phyloP scores from a whole-genome alignment of 2,797 vertebrate genomes.

The Atherinosoma microstoma region DNA sequence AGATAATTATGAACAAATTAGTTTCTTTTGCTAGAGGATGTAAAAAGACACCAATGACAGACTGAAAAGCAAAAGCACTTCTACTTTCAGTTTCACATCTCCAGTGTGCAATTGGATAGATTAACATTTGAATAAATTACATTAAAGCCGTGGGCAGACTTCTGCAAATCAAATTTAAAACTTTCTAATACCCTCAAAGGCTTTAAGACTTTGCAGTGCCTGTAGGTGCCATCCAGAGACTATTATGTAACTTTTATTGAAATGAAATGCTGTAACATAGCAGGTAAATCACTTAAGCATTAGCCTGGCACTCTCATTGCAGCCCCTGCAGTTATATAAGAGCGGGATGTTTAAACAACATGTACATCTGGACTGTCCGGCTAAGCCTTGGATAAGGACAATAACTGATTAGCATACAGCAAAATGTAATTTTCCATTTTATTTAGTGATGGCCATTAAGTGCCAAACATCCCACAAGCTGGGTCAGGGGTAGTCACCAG shows the following conservation, averaged over 20 bases:
- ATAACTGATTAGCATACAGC: constrained; percentile 22
- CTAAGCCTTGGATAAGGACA: constrained; percentile 19
- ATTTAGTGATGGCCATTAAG: constrained; percentile 48
- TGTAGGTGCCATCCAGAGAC: constrained; percentile 13
- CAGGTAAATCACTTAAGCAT: constrained; percentile 37
- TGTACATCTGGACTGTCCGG: constrained; percentile 32
- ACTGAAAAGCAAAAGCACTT: neutral
- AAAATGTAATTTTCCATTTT: constrained; percentile 30
- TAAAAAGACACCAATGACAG: neutral
- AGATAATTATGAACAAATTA: neutral
- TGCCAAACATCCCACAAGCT: constrained; percentile 36
- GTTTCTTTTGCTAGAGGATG: neutral
- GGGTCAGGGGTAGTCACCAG: constrained; percentile 29
- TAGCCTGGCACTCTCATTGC: constrained; percentile 1
- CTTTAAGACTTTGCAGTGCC: neutral
- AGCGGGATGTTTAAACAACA: constrained; percentile 28
- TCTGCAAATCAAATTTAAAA: constrained; percentile 5
- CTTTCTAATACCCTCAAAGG: neutral
- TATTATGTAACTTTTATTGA: constrained; percentile 29
- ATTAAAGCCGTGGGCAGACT: neutral
- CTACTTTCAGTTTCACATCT: neutral
- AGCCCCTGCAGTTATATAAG: constrained; percentile 30
- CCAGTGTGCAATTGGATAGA: neutral
- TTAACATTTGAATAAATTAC: neutral
- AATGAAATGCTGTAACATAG: constrained; percentile 29